Percentiles rank a stretch among this genome's conserved stretches.
Evolutionary conservation across 2,113 vertebrate species (phyloP).

Genomic region (Heliornis fulica): DNA sequence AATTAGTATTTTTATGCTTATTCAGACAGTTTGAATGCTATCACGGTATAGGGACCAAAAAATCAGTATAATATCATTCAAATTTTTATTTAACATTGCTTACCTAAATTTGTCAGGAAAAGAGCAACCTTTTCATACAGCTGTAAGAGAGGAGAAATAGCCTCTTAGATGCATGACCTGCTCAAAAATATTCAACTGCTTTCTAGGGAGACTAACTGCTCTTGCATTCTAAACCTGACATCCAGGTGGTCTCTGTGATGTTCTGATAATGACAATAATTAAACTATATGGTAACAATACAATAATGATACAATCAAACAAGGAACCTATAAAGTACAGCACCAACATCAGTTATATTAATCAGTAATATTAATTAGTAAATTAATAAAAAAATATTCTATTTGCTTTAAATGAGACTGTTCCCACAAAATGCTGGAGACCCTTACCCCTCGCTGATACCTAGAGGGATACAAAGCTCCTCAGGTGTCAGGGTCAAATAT

Average conservation of each 20-base stretch:
- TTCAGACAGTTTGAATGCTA: not conserved
- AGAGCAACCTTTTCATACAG: conserved; percentile 94
- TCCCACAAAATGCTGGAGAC: not conserved
- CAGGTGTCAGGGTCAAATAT: not conserved
- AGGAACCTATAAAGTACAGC: not conserved
- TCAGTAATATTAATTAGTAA: not conserved
- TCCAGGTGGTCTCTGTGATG: not conserved
- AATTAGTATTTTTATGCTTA: not conserved
- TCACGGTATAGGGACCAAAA: not conserved
- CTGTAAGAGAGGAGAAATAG: conserved; percentile 75
- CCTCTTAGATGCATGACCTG: not conserved
- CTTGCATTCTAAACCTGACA: not conserved
- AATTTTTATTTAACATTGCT: conserved; percentile 54
- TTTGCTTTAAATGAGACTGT: not conserved
- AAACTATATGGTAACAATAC: not conserved
- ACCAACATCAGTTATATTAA: not conserved
- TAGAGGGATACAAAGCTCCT: not conserved
- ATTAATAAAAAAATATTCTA: not conserved
- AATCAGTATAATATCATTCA: not conserved
- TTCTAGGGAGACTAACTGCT: not conserved
- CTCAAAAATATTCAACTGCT: not conserved
- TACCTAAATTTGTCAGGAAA: conserved; percentile 93
- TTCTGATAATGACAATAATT: not conserved
- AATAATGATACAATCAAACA: not conserved
- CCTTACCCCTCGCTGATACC: not conserved